Base-by-base conservation (phyloP, 2,888 invertebrate genomes). In the Gonocerus acuteangulatus region DNA sequence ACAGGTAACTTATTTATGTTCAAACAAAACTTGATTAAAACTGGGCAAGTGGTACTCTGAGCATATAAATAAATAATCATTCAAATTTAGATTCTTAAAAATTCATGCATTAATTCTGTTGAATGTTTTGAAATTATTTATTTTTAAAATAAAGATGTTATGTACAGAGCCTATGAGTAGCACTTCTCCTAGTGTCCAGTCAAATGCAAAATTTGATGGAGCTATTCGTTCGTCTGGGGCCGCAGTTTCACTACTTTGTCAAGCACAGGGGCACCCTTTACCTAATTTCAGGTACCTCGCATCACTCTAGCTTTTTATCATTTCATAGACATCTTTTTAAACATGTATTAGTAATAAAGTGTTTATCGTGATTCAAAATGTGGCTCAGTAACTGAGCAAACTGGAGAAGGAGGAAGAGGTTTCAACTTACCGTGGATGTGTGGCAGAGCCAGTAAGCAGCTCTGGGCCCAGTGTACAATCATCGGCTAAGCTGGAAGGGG, bases 391-490 rank as follows among this genome's bases (percentile, higher is more conserved):
- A 22, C 39, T 39, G 54, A 54, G 42, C 23, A 19, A 18, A 19
- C 36, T 54, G 54, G 39, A 39, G 51, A 51, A 49, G 45, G 32
- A 52, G 32, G 52, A 32, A 57, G 57, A 39, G 13, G 15, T 39
- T 39, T 15, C 13, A 39, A 39, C 39, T 39, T 34, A 36, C 36
- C 56, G 21, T 62, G 52, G 80, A 82, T 82, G 82, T n/a, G 51
- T 62, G 57, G 44, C 32, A 82, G 82, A 82, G 70, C 78, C 79
- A 15, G 72, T 78, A 63, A 76, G 76, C 65, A 72, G 74, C 69
- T 81, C 82, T 74, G 78, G 80, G 69, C 82, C 83, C 58, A 80
- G 80, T 64, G 80, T 83, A 74, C 80, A 66, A 79, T 79, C 67
- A 79, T 78, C 67, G 79, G 80, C 65, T 78, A 81, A 71, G 76